Conservation (phyloP, 2,888 invertebrate species). For the Tipula unca region DNA sequence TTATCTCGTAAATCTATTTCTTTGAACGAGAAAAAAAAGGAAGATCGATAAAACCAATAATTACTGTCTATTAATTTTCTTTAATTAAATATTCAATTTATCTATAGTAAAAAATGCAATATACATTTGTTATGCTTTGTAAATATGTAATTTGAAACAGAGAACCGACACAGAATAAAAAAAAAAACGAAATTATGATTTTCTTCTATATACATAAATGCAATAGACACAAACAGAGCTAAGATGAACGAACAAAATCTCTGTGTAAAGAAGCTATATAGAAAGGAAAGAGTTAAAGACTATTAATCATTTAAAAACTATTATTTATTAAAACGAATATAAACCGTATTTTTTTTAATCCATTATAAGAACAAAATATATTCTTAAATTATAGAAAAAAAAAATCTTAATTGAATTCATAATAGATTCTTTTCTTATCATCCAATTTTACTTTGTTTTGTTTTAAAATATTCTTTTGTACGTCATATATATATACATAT, state of each 20-base stretch:
- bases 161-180: not conserved
- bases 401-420: not conserved
- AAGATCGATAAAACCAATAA: not conserved
- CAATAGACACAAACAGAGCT: not conserved
- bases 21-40: not conserved
- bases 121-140: not conserved
- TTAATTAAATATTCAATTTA: not conserved
- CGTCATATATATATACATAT: not conserved
- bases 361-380: not conserved
- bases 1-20: not conserved
- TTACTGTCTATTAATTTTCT: not conserved
- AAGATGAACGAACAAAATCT: not conserved
- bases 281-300: not conserved
- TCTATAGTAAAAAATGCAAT: not conserved
- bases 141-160: not conserved
- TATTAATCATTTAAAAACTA: constrained; percentile 14
- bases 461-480: not conserved
- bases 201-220: too few species aligned
- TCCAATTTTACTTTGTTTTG: not conserved
- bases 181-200: not conserved
- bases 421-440: not conserved
- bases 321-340: not conserved
- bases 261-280: not conserved
- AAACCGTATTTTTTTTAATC: not conserved
- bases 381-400: not conserved